phyloP scores from a whole-genome alignment of 2,888 invertebrate genomes.

The Anarsia innoxiella region DNA sequence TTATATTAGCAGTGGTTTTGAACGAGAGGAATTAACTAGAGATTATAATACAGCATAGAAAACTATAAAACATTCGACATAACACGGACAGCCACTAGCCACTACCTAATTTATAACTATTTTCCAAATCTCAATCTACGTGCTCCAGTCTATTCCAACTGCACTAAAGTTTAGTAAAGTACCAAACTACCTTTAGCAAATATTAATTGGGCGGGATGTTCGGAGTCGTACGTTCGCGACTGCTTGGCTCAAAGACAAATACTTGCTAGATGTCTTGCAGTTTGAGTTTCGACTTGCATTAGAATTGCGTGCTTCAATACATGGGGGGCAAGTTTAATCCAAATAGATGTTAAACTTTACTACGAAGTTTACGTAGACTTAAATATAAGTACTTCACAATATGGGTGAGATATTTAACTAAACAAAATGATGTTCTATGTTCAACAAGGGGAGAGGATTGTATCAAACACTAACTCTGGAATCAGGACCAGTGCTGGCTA shows the following conservation, averaged over 20 bases:
- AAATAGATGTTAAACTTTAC: neutral
- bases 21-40: too few relatives aligned
- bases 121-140: neutral
- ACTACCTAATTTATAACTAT: neutral
- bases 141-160: slow-evolving; percentile 24
- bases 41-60: too few relatives aligned
- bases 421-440: neutral
- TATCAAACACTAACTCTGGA: too few relatives aligned
- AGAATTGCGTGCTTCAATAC: slow-evolving; percentile 19
- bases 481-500: too few relatives aligned
- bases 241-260: slow-evolving; percentile 46
- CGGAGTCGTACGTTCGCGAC: slow-evolving; percentile 33
- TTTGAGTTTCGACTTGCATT: slow-evolving; percentile 29
- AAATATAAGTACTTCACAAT: neutral
- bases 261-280: slow-evolving; percentile 36
- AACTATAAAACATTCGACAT: neutral
- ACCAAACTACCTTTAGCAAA: slow-evolving; percentile 52
- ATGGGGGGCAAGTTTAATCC: neutral
- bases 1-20: too few relatives aligned
- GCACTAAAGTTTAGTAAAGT: slow-evolving; percentile 41
- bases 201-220: slow-evolving; percentile 48
- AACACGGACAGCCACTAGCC: neutral
- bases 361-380: neutral
- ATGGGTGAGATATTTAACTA: neutral
- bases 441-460: too few relatives aligned